Conservation (phyloP, 2,797 vertebrate genomes). For the Pempheris klunzingeri region DNA sequence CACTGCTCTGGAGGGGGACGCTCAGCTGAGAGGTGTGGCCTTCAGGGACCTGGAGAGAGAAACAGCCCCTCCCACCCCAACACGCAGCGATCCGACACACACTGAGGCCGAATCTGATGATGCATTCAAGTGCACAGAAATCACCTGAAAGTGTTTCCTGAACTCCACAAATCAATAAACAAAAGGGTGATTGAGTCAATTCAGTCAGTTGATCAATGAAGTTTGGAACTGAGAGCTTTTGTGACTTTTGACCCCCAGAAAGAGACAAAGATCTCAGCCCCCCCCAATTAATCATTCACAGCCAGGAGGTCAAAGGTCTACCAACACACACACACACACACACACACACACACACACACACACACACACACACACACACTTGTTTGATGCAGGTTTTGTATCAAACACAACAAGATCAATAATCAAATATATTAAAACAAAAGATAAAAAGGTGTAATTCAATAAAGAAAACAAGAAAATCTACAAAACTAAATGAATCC, state of each 20-base stretch:
- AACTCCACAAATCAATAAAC: rapidly evolving
- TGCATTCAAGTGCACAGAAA: background rate
- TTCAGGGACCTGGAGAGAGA: background rate
- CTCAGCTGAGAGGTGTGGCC: conserved; percentile 9
- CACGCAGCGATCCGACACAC: background rate
- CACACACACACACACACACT: no score
- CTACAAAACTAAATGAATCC: no score
- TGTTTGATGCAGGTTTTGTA: no score
- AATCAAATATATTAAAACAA: no score
- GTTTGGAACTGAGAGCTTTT: no score
- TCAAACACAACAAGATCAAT: no score
- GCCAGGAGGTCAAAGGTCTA: conserved; percentile 27
- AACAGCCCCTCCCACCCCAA: background rate
- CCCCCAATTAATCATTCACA: conserved; percentile 44
- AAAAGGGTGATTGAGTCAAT: background rate
- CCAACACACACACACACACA: no score
- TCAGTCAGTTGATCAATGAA: background rate
- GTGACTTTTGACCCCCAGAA: conserved; percentile 10
- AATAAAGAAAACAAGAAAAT: no score
- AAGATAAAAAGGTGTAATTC: no score
- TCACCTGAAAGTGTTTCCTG: rapidly evolving
- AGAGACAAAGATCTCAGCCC: background rate
- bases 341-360: no score
- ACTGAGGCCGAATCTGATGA: background rate
- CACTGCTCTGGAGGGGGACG: background rate